Base-by-base conservation (phyloP, 1,140 invertebrate genomes). In the Panagrolaimus sp. region DNA sequence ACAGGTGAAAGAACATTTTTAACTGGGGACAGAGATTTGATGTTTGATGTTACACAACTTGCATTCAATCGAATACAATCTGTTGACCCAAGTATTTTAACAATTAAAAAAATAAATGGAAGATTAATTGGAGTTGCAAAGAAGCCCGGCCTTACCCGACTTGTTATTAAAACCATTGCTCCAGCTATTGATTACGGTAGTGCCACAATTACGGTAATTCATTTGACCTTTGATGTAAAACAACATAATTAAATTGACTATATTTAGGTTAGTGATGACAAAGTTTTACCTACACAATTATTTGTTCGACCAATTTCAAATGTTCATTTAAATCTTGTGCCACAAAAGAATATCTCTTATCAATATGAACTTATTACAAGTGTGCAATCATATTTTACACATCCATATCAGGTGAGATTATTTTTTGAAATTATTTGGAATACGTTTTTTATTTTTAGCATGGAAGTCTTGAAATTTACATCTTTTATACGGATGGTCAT, bases 1-100 rank as follows among this genome's bases (percentile, higher is more conserved):
- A 92, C 91, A 0, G 92, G 93, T 0, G 88, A 92, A 52, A 90
- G 91, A 8, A 91, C 90, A 12, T 94, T 93, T 84, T 89, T 94
- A 26, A 65, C 38, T 10, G 71, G 71, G 0, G 17, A 15, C 26
- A 72, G 24, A n/a, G 70, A 71, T 17, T 38, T 66, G 17, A 28
- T 71, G 55, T 73, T 71, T 52, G 71, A 71, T 32, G 32, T 71
- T 9, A 71, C 71, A 12, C 67, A 73, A 48, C 24, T 71, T 38
- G 21, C 55, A 21, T 21, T 63, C n/a, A 45, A 32, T 17, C 47
- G 70, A 43, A 45, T 71, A 12, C 71, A 71, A 7, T 17, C 15
- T 44, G 32, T 14, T 24, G 58, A 71, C 45, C 26, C 28, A 8
- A 28, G 24, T 12, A 65, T 71, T 58, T n/a, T 73, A 14, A 43